A percentile compares a stretch with the other conserved stretches of the same genome.
These are phyloP conservation scores for Cenopis cana DNA, from an alignment of 2,888 invertebrate species.

Conservation along the genomic window DNA sequence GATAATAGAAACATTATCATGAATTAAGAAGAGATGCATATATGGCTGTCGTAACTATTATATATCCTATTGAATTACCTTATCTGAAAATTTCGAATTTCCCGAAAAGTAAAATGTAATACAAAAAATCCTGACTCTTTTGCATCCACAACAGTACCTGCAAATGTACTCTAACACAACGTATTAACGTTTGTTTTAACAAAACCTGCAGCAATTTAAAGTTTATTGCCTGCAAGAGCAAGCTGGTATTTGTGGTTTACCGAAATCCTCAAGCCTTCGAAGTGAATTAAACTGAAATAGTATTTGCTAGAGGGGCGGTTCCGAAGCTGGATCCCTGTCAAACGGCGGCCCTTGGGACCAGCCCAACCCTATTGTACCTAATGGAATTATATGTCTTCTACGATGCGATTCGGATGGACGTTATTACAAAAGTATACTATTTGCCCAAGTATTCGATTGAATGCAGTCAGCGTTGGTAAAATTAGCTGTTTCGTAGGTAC, in stretches of 20 bases:
- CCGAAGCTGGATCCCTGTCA: slow-evolving; percentile 48
- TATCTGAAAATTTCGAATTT: slow-evolving; percentile 17
- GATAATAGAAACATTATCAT: too few relatives aligned
- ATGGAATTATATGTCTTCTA: slow-evolving; percentile 32
- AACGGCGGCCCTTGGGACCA: slow-evolving; percentile 50
- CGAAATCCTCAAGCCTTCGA: slow-evolving; percentile 27
- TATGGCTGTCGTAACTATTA: too few relatives aligned
- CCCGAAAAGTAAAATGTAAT: slow-evolving; percentile 8
- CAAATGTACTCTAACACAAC: neutral
- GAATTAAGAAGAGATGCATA: too few relatives aligned
- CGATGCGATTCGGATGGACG: slow-evolving; percentile 11
- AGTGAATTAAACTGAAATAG: slow-evolving; percentile 43
- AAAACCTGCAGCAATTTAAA: neutral
- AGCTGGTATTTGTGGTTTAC: slow-evolving; percentile 29
- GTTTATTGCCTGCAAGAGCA: neutral
- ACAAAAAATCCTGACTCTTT: neutral
- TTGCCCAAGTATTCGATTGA: neutral
- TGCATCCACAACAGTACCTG: neutral
- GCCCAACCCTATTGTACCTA: slow-evolving; percentile 45
- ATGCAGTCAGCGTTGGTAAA: too few relatives aligned
- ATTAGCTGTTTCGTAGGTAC: too few relatives aligned
- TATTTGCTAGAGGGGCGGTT: slow-evolving; percentile 27
- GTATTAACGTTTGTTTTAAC: slow-evolving; percentile 9
- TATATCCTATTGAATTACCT: too few relatives aligned
- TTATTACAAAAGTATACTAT: neutral